A percentile compares a stretch with the other conserved stretches of the same genome.
These are phyloP conservation scores for Dicranocentrus wangi DNA, from an alignment of 2,888 invertebrate species.

Conservation along the genomic window DNA sequence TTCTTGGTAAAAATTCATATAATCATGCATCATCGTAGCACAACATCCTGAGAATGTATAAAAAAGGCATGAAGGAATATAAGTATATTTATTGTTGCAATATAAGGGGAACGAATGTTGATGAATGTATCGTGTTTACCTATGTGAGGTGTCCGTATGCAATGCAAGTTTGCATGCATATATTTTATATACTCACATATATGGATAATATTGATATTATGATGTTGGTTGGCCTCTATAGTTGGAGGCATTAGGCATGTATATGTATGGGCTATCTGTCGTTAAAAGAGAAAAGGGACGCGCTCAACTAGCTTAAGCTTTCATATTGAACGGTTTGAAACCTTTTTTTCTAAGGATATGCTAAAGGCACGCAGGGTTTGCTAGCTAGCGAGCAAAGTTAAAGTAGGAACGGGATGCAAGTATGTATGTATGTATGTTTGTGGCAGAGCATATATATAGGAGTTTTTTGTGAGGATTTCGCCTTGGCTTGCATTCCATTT, in stretches of 20 bases:
- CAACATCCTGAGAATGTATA: not conserved
- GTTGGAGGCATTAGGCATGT: not conserved
- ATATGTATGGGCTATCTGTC: slow-evolving; percentile 12
- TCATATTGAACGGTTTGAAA: slow-evolving; percentile 18
- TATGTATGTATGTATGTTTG: not conserved
- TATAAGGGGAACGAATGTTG: slow-evolving; percentile 14
- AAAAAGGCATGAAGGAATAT: no score
- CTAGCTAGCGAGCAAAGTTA: no score
- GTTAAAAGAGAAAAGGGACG: slow-evolving; percentile 41
- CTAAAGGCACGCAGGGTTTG: no score
- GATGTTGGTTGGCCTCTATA: no score
- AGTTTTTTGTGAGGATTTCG: not conserved
- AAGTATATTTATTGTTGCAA: no score
- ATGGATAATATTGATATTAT: no score
- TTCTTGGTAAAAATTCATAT: slow-evolving; percentile 5
- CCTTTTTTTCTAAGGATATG: slow-evolving; percentile 17
- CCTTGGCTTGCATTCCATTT: slow-evolving; percentile 32
- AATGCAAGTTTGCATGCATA: no score
- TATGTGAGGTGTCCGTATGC: no score
- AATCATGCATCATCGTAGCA: not conserved
- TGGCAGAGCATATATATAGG: no score
- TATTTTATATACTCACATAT: no score
- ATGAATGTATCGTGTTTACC: slow-evolving; percentile 28
- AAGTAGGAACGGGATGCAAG: no score
- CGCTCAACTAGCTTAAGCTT: slow-evolving; percentile 35